phyloP scores from a whole-genome alignment of 2,888 invertebrate species.

The Tinea pellionella region DNA sequence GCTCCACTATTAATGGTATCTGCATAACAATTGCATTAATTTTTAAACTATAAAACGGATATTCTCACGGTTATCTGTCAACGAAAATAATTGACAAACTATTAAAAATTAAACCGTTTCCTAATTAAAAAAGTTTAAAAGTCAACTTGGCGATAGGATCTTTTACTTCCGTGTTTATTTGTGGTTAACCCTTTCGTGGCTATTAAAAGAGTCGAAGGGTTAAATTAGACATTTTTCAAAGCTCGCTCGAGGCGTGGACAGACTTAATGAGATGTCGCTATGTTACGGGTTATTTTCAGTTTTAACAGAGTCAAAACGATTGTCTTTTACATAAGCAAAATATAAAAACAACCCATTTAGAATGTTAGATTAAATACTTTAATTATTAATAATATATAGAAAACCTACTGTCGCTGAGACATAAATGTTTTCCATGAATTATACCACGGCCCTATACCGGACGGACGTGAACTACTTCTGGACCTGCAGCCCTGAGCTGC shows the following conservation, averaged over 20 bases:
- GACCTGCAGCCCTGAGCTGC: too few relatives aligned
- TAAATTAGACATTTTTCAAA: slow-evolving; percentile 68
- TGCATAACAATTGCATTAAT: slow-evolving; percentile 9
- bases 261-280: slow-evolving; percentile 65
- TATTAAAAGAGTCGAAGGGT: slow-evolving; percentile 59
- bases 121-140: slow-evolving; percentile 69
- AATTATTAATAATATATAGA: too few relatives aligned
- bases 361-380: too few relatives aligned
- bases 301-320: background rate
- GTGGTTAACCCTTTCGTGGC: slow-evolving; percentile 64
- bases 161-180: slow-evolving; percentile 62
- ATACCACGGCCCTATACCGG: too few relatives aligned
- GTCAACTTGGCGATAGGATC: slow-evolving; percentile 37
- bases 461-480: too few relatives aligned
- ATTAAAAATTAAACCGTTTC: slow-evolving; percentile 53
- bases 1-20: too few relatives aligned
- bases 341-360: background rate
- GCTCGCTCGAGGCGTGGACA: slow-evolving; percentile 46
- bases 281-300: slow-evolving; percentile 54
- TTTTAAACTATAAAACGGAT: slow-evolving; percentile 21
- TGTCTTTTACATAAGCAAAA: background rate
- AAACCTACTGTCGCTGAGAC: too few relatives aligned
- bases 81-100: background rate
- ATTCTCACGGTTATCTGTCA: slow-evolving; percentile 25
- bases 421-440: too few relatives aligned